phyloP scores from a whole-genome alignment of 2,113 vertebrate species.

The Larimichthys polyactis region DNA sequence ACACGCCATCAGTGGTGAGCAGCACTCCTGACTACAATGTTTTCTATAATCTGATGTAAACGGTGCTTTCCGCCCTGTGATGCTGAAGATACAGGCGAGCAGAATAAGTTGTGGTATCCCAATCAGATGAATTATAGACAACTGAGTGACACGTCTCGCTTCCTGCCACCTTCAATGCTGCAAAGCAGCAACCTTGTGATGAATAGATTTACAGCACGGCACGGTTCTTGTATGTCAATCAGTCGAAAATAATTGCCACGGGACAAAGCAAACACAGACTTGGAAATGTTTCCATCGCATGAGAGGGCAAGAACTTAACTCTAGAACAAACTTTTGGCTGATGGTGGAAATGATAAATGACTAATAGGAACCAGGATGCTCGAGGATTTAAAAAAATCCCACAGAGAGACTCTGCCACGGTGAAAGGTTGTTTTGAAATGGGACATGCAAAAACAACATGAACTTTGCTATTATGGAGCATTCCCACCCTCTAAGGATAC shows the following conservation, averaged over 20 bases:
- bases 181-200: not conserved
- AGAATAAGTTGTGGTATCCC: slow-evolving; percentile 22
- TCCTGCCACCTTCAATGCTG: slow-evolving; percentile 23
- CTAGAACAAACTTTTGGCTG: not conserved
- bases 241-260: not conserved
- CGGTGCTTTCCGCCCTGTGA: not conserved
- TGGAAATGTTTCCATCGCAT: slow-evolving; percentile 15
- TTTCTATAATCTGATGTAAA: not conserved
- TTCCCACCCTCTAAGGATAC: slow-evolving; percentile 82
- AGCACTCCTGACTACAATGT: not conserved
- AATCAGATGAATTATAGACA: slow-evolving; percentile 24
- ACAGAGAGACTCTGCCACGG: slow-evolving; percentile 32
- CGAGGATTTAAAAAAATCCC: slow-evolving; percentile 51
- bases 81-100: slow-evolving; percentile 5
- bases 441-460: slow-evolving; percentile 71
- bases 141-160: slow-evolving; percentile 5
- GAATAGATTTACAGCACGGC: not conserved
- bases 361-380: slow-evolving; percentile 50
- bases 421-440: slow-evolving; percentile 65
- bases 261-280: not conserved
- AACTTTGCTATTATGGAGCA: slow-evolving; percentile 43
- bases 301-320: not conserved
- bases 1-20: not conserved
- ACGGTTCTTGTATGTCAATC: not conserved
- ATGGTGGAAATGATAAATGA: slow-evolving; percentile 23